These are phyloP conservation scores for Lasioglossum morio DNA, from an alignment of 2,888 invertebrate species.

Conservation along the genomic window DNA sequence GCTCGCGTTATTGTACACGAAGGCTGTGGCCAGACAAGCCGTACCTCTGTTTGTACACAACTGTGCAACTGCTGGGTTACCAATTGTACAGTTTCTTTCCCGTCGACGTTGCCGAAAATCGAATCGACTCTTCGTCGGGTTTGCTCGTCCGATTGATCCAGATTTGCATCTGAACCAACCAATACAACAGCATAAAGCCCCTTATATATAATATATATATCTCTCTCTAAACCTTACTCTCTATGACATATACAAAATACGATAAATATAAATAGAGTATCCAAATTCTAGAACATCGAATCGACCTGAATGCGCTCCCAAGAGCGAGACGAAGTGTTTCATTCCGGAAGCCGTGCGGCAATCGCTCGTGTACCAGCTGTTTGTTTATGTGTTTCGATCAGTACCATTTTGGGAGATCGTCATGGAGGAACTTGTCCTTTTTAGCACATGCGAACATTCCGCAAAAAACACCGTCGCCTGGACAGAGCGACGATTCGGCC, in stretches of 20 bases:
- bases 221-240: not conserved
- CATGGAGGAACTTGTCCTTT: not conserved
- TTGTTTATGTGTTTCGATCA: not conserved
- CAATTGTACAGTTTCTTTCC: not conserved
- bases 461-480: conserved; percentile 33
- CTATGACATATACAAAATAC: conserved; percentile 22
- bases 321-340: not conserved
- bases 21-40: not conserved
- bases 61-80: conserved; percentile 16
- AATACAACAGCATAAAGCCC: not conserved
- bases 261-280: conserved; percentile 26
- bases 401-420: not conserved
- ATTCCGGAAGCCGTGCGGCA: not conserved
- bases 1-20: conserved; percentile 3
- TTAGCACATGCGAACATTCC: not conserved
- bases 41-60: not conserved
- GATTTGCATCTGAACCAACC: not conserved
- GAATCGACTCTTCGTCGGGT: not conserved
- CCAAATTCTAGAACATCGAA: not conserved
- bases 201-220: not conserved
- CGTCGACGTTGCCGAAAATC: not conserved
- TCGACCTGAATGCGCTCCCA: not conserved
- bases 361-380: not conserved
- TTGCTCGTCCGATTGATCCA: not conserved
- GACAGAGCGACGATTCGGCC: conserved; percentile 25